Base-by-base conservation (phyloP, 2,797 vertebrate genomes). In the Hemibagrus guttatus region DNA sequence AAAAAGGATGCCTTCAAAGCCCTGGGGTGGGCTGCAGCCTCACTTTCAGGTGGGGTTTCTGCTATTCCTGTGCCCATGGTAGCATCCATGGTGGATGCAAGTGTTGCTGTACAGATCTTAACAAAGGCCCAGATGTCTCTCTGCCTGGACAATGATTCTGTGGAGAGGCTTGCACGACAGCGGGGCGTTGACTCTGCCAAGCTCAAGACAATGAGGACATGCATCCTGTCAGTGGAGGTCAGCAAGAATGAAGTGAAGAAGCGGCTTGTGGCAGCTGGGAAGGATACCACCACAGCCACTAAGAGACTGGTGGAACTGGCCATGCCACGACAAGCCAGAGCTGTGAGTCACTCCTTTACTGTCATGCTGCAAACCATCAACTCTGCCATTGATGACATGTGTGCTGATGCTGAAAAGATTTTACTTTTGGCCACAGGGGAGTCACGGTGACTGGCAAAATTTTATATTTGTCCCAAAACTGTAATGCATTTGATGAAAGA, bases 1-100 rank as follows among this genome's bases (percentile, higher is more conserved):
- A 96, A 96, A 88, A 95, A 92, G 80, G 94, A 95, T 6, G 91
- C 93, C 14, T 95, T 95, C 21, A 94, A 94, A 89, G 94, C 94
- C 0, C 21, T 95, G 0, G 91, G 93, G 1, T 95, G 94, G 94
- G 94, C 94, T 3, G 94, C 94, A 2, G 95, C 95, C 2, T 95
- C 95, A 0, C 88, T 96, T 5, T 95, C 95, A 1, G 94, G 94
- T 0, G 95, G 95, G 0, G 82, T 95, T 46, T 95, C 95, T 0
- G 90, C 94, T 31, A 93, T 96, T 79, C 95, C 95, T 4, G 91
- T 96, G 75, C 95, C 95, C 28, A 72, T 95, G 26, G 93, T 96
- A 46, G 92, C 94, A 31, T 95, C 95, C 4, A 93, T 95, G 93
- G 93, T 95, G 91, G 95, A 95, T 79, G 92, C 91, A 0, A 94